These are phyloP conservation scores for Loripinus fragilis DNA, from an alignment of 2,888 invertebrate genomes.

Conservation along the genomic window DNA sequence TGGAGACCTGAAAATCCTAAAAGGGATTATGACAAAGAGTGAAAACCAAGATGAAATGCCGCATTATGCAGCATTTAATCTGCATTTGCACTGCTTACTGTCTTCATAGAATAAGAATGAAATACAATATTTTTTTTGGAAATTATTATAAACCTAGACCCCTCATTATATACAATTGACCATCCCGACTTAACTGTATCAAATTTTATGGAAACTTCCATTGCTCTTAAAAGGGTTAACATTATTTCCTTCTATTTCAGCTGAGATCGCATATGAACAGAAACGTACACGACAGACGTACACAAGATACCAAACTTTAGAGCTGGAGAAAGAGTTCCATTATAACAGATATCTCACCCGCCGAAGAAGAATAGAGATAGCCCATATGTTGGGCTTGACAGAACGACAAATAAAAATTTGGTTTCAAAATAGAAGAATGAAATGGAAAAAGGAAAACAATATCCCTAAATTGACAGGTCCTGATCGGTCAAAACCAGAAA, in stretches of 20 bases:
- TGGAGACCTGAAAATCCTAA: no score
- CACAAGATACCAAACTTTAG: constrained; percentile 98
- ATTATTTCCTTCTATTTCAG: constrained; percentile 51
- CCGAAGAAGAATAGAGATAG: constrained; percentile 98
- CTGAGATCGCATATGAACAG: constrained; percentile 86
- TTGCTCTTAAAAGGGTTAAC: no score
- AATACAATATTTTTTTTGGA: no score
- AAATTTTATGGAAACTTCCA: no score
- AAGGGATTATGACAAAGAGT: no score
- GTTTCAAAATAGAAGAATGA: constrained; percentile 98
- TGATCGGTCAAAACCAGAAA: constrained; percentile 69
- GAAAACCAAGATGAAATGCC: no score
- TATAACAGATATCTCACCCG: constrained; percentile 99
- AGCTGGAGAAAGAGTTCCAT: constrained; percentile 99
- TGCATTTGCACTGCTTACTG: no score
- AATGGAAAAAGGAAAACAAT: constrained; percentile 86
- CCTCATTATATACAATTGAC: no score
- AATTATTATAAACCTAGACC: no score
- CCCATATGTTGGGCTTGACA: constrained; percentile 97
- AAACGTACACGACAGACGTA: constrained; percentile 98
- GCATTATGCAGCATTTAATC: no score
- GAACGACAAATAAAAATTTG: constrained; percentile 91
- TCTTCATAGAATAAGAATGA: no score
- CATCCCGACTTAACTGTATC: no score
- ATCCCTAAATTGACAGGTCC: constrained; percentile 77